Base-by-base conservation (phyloP, 2,888 invertebrate genomes). In the Calameuta filiformis region DNA sequence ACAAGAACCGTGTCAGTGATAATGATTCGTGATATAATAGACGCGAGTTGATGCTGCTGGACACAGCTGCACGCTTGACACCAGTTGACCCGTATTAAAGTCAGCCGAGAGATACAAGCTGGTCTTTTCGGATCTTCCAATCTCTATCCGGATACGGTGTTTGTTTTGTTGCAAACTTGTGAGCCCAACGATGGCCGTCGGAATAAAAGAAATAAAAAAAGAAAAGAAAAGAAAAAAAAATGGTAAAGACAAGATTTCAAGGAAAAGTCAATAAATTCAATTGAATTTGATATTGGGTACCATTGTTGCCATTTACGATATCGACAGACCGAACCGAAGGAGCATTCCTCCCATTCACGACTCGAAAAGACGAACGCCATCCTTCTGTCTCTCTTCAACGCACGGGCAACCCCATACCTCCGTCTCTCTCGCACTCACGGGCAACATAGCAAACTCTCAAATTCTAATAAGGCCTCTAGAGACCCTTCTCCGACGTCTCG, bases 41-140 rank as follows among this genome's bases (percentile, higher is more conserved):
- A 79, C 76, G 78, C 79, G 34, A 76, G 75, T 30, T 23, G 76
- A 30, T 6, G 12, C 73, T 40, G 56, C 81, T 85, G 81, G 85
- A 82, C 86, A 86, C 89, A 90, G 88, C 89, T 89, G 87, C 85
- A 76, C 83, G 85, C 81, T 90, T 90, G 86, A 89, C 90, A 86
- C 85, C 86, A 87, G 85, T 90, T 90, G 86, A 90, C 89, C 89
- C 85, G 79, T 68, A 81, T 79, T 87, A 87, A 56, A 56, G 56
- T 23, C 56, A 56, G 56, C 15, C 56, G 23, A 56, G 56, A 56
- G 56, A 56, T 56, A 15, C 56, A 23, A 56, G 56, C 56, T 23
- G 23, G 56, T 56, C 56, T 56, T 56, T 56, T 56, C 56, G 56
- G 56, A 56, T 56, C 56, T 56, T 56, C 56, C 56, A 56, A 23